phyloP scores from a whole-genome alignment of 2,113 vertebrate genomes.

The Ginglymostoma cirratum region DNA sequence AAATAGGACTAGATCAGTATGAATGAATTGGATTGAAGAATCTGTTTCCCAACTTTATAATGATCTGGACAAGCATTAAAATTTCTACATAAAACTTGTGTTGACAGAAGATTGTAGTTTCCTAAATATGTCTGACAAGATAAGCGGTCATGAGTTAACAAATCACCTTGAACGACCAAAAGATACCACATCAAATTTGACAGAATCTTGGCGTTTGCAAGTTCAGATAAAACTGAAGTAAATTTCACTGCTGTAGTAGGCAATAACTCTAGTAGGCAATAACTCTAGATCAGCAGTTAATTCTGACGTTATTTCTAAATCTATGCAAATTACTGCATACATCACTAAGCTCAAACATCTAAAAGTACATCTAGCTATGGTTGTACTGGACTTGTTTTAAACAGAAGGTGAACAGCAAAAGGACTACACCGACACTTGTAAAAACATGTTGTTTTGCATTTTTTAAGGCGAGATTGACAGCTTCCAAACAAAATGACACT shows the following conservation, averaged over 20 bases:
- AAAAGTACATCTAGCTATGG: not conserved
- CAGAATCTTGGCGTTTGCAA: not conserved
- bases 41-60: too few relatives aligned
- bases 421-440: not conserved
- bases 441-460: not conserved
- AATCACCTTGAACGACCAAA: not conserved
- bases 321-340: not conserved
- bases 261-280: not conserved
- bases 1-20: too few relatives aligned
- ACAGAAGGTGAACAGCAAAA: not conserved
- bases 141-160: not conserved
- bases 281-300: not conserved
- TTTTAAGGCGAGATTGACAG: not conserved
- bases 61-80: not conserved
- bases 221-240: not conserved
- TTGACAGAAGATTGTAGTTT: not conserved
- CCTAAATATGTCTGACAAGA: not conserved
- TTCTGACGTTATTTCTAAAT: not conserved
- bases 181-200: not conserved
- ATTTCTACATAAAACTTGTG: not conserved
- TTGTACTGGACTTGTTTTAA: not conserved
- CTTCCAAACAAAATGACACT: not conserved
- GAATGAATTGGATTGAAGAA: too few relatives aligned
- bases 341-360: not conserved
- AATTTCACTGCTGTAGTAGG: not conserved